These are phyloP conservation scores for Uloborus plumipes DNA, from an alignment of 2,888 invertebrate genomes.

Conservation along the genomic window DNA sequence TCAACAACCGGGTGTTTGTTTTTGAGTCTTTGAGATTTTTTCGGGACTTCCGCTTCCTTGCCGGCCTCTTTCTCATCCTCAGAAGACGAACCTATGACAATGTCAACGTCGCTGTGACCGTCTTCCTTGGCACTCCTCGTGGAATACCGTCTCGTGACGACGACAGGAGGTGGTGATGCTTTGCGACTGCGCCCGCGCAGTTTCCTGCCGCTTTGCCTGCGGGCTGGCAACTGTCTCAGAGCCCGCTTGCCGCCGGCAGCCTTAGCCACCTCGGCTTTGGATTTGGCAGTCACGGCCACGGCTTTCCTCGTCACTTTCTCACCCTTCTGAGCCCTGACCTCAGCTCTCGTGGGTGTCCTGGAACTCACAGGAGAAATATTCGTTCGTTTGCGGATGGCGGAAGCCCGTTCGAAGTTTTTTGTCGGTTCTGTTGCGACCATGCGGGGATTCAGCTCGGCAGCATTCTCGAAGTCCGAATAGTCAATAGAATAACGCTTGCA, in stretches of 20 bases:
- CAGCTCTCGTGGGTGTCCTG: conserved; percentile 6
- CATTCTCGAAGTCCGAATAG: conserved; percentile 52
- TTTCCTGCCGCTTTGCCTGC: conserved; percentile 16
- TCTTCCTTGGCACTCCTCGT: conserved; percentile 36
- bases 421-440: conserved; percentile 34
- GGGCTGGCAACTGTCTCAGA: conserved; percentile 38
- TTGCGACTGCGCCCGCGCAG: not conserved
- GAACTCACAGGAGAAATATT: conserved; percentile 25
- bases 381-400: conserved; percentile 61
- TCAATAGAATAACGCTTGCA: conserved; percentile 49
- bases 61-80: conserved; percentile 55
- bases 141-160: conserved; percentile 26
- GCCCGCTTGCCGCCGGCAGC: conserved; percentile 12
- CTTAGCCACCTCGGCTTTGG: not conserved
- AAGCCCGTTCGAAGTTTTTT: conserved; percentile 62
- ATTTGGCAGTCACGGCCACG: not conserved
- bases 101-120: conserved; percentile 21
- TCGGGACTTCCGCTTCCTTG: conserved; percentile 63
- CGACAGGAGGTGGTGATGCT: too few relatives aligned
- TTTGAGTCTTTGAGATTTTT: conserved; percentile 55
- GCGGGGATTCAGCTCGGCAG: conserved; percentile 18
- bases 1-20: conserved; percentile 34
- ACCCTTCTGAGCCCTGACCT: conserved; percentile 8
- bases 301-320: conserved; percentile 30
- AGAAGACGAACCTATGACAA: conserved; percentile 43